Evolutionary conservation across 2,888 invertebrate species (phyloP), one percentile per base, ranked within the genome.

Genomic region (Ecliptopera silaceata): DNA sequence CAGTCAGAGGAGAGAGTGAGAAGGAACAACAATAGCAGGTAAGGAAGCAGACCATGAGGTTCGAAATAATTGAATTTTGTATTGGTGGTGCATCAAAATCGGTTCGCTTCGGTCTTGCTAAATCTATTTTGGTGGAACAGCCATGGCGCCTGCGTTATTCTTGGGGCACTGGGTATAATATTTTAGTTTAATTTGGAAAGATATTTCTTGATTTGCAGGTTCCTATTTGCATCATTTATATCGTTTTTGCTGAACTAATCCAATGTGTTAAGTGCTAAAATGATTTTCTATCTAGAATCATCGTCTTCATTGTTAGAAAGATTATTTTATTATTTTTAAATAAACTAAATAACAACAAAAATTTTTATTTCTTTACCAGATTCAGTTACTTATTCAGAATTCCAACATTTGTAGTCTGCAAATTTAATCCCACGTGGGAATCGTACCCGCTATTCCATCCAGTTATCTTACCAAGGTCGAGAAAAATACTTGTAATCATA

Each of bases 11-110:
- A 43, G 39, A 36, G 68, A 71, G 56, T 53, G 67, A 57, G 71
- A 77, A 44, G 62, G 69, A 75, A 69, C 65, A 73, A 82, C 82
- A 82, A 82, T 77, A 65, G 75, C 83, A 84, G 83, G 83, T 84
- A 83, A 75, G 69, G 70, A 76, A 69, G 70, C 69, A 26, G 50
- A 45, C 48, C 43, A 48, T 36, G 69, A 68, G 70, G 39, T 18
- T 46, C n/a, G 50, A 38, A 43, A 41, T 61, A 65, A 65, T 68
- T 55, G 63, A 68, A 74, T 64, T 51, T 58, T 51, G 47, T 47
- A 56, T 44, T 60, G 51, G 57, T 56, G 61, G 61, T 61, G 64
- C 54, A 55, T 59, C 55, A 31, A 60, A 64, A 56, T 62, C 34
- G 43, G 36, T 65, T 63, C 11, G 63, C 13, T 11, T 38, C 56